Evolutionary conservation across 2,888 invertebrate genomes (phyloP).

Genomic region (Lycia hirtaria): DNA sequence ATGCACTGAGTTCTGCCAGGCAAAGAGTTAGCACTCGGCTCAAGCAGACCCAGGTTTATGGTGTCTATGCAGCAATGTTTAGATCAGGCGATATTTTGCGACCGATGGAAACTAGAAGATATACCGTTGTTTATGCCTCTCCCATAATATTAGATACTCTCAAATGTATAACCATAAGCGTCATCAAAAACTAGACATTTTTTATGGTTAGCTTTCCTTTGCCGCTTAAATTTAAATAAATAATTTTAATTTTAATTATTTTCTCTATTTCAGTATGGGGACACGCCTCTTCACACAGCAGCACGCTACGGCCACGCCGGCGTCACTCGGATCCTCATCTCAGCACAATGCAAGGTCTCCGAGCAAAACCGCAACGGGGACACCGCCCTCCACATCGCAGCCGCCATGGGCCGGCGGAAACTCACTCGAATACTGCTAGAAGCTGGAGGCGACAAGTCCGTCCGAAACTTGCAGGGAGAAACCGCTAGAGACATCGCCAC

Average conservation of each 20-base stretch:
- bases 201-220: not conserved
- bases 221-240: not conserved
- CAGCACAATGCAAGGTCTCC: conserved; percentile 93
- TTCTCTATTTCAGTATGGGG: conserved; percentile 91
- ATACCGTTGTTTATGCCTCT: too few species aligned
- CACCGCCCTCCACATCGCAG: conserved; percentile 96
- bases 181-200: too few species aligned
- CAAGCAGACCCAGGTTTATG: too few species aligned
- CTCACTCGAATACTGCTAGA: conserved; percentile 95
- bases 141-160: too few species aligned
- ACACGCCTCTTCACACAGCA: conserved; percentile 97
- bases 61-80: not conserved
- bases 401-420: conserved; percentile 97
- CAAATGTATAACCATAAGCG: too few species aligned
- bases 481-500: conserved; percentile 95
- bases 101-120: too few species aligned
- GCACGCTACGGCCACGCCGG: conserved; percentile 98
- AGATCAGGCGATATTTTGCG: too few species aligned
- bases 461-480: conserved; percentile 94
- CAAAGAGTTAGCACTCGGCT: too few species aligned
- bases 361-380: conserved; percentile 98
- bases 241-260: not conserved
- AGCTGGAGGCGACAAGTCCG: conserved; percentile 89
- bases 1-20: too few species aligned
- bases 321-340: conserved; percentile 96